Base-by-base conservation (phyloP, 2,113 vertebrate species). In the Rhinoderma darwinii region DNA sequence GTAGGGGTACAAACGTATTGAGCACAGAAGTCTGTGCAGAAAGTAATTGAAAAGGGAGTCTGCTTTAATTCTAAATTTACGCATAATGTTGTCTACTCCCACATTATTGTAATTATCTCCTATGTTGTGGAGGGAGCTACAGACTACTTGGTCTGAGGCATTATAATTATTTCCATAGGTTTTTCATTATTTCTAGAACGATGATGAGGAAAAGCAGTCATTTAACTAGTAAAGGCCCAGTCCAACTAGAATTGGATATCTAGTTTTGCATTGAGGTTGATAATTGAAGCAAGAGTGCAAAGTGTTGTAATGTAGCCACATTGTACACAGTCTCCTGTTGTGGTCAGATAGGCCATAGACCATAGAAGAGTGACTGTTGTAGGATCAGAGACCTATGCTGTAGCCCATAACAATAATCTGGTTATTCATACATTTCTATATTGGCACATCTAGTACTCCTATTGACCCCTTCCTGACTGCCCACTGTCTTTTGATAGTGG, bases 21-120 rank as follows among this genome's bases (percentile, higher is more conserved):
- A 43, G 37, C 54, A 63, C 78, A 81, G 78, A 43, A 70, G 66
- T 47, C 63, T 32, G 27, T 50, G 61, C 43, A 51, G 4, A 32
- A 47, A 85, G 43, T 78, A 86, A 79, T 86, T 86, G 84, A 86
- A 86, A 79, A 51, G 82, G 82, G 82, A 84, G 47, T 25, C 63
- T 39, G 66, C 63, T 73, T 84, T 73, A 72, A 73, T 84, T 63
- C 37, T n/a, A 77, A 61, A 35, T 63, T 77, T 85, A 61, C 37
- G 43, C 73, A 25, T 47, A 79, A 70, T 27, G 35, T 41, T 25
- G 59, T 39, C 37, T 68, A 51, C 30, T 86, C 84, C 59, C 84
- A 79, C 47, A 17, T 63, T 30, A 37, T 32, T 61, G 37, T 54
- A 51, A 74, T 79, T 44, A 66, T 70, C 54, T 61, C 41, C 22